phyloP scores from a whole-genome alignment of 2,797 vertebrate species.

The Dryobates pubescens region DNA sequence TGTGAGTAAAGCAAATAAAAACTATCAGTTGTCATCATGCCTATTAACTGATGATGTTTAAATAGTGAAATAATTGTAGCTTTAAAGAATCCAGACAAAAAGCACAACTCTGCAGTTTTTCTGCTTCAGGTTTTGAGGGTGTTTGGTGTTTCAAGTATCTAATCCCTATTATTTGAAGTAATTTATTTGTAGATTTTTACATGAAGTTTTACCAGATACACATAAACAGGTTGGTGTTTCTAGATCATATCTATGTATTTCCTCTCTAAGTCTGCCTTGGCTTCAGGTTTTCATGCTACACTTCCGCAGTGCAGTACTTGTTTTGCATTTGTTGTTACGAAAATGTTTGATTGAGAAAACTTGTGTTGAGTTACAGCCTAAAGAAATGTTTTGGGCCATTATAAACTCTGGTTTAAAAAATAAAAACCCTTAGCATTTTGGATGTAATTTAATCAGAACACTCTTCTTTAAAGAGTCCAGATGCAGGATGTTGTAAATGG shows the following conservation, averaged over 20 bases:
- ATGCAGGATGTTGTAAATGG: not conserved
- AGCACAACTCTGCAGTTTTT: slow-evolving; percentile 10
- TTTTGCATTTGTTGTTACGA: not conserved
- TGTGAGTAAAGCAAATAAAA: not conserved
- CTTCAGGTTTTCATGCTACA: slow-evolving; percentile 34
- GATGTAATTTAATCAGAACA: not conserved
- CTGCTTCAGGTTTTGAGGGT: not conserved
- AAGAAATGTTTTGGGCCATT: not conserved
- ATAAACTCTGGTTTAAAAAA: not conserved
- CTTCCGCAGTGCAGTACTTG: not conserved
- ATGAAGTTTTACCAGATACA: not conserved
- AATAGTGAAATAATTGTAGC: not conserved
- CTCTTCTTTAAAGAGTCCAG: not conserved
- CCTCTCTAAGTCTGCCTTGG: not conserved
- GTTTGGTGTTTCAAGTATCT: slow-evolving; percentile 47
- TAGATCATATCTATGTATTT: not conserved
- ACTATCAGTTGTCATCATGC: not conserved
- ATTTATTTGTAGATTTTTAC: not conserved
- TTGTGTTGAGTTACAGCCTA: not conserved
- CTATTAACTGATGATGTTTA: not conserved
- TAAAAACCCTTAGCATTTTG: not conserved
- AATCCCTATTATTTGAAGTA: not conserved
- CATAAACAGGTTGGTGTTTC: not conserved
- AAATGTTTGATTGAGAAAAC: not conserved
- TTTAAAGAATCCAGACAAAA: not conserved